These are phyloP conservation scores for Meteorus cinctellus DNA, from an alignment of 2,888 invertebrate species.

Conservation along the genomic window DNA sequence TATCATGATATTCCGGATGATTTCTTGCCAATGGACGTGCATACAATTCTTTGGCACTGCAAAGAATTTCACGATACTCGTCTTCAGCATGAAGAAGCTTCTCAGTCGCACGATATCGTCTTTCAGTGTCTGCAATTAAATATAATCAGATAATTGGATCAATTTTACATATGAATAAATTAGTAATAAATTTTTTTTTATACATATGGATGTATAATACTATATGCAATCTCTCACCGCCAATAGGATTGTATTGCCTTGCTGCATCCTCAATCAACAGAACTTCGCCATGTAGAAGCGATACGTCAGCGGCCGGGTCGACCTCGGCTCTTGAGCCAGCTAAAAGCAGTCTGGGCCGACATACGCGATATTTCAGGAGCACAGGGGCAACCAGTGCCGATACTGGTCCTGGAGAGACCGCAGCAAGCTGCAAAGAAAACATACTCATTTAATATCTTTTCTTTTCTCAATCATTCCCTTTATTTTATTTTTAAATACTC, in stretches of 20 bases:
- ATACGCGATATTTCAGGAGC: conserved; percentile 68
- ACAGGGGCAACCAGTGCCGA: conserved; percentile 69
- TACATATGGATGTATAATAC: neutral
- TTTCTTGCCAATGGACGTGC: conserved; percentile 76
- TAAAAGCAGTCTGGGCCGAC: conserved; percentile 75
- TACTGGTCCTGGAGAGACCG: conserved; percentile 66
- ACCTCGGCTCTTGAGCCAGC: conserved; percentile 80
- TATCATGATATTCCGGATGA: conserved; percentile 69
- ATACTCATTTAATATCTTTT: conserved; percentile 1
- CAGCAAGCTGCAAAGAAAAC: conserved; percentile 60
- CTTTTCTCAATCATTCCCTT: neutral
- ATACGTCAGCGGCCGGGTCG: conserved; percentile 77
- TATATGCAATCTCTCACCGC: conserved; percentile 66
- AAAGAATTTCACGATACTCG: conserved; percentile 74
- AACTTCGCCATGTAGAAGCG: conserved; percentile 79
- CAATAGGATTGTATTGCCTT: conserved; percentile 76
- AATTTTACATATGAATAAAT: conserved; percentile 19
- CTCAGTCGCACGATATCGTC: conserved; percentile 71
- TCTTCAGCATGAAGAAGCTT: conserved; percentile 72
- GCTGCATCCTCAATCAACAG: conserved; percentile 78
- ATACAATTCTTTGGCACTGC: conserved; percentile 79
- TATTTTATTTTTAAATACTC: neutral
- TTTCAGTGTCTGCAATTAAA: conserved; percentile 66
- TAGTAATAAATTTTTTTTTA: conserved; percentile 27
- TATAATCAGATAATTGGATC: conserved; percentile 37